Evolutionary conservation across 2,113 vertebrate species (phyloP).

Genomic region (Pangasianodon hypophthalmus): DNA sequence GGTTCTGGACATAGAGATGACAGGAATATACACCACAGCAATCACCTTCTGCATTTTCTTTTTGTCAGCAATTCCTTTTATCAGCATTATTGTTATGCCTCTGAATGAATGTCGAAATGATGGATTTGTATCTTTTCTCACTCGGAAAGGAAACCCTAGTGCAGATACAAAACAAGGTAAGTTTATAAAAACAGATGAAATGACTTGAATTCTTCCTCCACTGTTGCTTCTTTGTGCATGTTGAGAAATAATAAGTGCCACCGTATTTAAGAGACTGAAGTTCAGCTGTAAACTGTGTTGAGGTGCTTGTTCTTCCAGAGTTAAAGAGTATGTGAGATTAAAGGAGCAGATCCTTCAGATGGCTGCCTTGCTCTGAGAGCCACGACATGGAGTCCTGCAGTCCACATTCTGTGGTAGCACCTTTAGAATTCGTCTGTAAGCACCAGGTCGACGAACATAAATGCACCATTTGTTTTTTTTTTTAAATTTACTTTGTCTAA

Average conservation of each 20-base stretch:
- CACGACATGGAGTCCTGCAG: constrained; percentile 61
- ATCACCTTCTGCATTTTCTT: constrained; percentile 72
- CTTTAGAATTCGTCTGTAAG: constrained; percentile 73
- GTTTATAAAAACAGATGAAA: constrained; percentile 55
- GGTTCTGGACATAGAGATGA: constrained; percentile 35
- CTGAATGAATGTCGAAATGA: constrained; percentile 63
- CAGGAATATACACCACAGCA: constrained; percentile 63
- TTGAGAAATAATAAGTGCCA: constrained; percentile 71
- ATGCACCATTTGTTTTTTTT: constrained; percentile 64
- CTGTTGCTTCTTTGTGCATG: constrained; percentile 59
- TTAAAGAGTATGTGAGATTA: constrained; percentile 61
- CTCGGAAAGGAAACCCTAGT: constrained; percentile 61
- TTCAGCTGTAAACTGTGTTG: constrained; percentile 77
- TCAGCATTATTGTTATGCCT: constrained; percentile 68
- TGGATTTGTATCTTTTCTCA: constrained; percentile 63
- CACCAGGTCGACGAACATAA: constrained; percentile 73
- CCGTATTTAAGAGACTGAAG: constrained; percentile 64
- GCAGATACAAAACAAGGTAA: constrained; percentile 60
- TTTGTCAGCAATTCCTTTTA: constrained; percentile 55
- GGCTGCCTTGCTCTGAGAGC: constrained; percentile 66
- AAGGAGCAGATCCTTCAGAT: constrained; percentile 63
- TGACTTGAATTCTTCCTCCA: constrained; percentile 31
- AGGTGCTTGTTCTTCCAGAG: constrained; percentile 71
- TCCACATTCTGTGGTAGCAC: constrained; percentile 75
- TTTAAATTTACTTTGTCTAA: constrained; percentile 48